Conservation (phyloP, 2,888 invertebrate species). For the Callimorpha dominula region DNA sequence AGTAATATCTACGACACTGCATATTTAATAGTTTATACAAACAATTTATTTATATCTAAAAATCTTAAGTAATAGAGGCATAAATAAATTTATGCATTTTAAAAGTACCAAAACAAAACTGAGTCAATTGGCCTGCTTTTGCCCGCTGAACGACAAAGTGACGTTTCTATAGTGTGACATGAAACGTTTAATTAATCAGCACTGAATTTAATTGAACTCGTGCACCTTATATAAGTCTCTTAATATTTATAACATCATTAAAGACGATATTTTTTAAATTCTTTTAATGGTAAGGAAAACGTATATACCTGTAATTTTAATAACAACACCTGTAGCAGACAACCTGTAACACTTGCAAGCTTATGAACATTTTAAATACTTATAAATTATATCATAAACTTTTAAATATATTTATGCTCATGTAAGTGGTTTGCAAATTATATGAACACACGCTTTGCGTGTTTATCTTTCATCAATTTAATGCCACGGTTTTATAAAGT, state of each 20-base stretch:
- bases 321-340: constrained; percentile 12
- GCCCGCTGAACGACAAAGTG: no score
- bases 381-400: constrained; percentile 2
- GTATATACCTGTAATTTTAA: background rate
- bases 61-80: no score
- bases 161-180: no score
- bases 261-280: background rate
- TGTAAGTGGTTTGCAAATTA: constrained; percentile 19
- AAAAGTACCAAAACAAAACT: no score
- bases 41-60: no score
- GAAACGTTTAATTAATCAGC: no score
- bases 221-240: background rate
- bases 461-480: constrained; percentile 19
- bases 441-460: constrained; percentile 9
- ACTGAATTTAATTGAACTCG: background rate
- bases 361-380: background rate
- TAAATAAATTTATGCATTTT: no score
- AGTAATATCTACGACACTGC: no score
- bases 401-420: constrained; percentile 13
- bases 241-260: background rate
- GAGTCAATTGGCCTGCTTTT: no score
- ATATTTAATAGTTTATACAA: no score
- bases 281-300: background rate
- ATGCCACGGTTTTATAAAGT: background rate
- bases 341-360: background rate